Percentiles rank a stretch among this genome's conserved stretches.
Conservation (phyloP, 2,888 invertebrate species). For the Trisateles emortualis region DNA sequence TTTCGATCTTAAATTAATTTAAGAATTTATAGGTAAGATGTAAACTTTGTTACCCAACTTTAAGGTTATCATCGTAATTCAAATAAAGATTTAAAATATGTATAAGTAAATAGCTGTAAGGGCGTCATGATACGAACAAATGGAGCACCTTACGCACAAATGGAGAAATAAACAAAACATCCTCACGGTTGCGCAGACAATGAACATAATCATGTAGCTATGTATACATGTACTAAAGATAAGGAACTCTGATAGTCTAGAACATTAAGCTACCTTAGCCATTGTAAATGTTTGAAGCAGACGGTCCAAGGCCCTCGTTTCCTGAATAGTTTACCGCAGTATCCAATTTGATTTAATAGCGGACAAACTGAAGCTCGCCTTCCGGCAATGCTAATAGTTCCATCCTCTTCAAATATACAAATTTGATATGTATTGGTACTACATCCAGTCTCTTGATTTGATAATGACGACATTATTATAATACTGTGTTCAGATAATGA, state of each 20-base stretch:
- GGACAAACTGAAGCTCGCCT: slow-evolving; percentile 27
- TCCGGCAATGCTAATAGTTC: slow-evolving; percentile 21
- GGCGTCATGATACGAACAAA: slow-evolving; percentile 15
- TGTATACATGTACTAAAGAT: slow-evolving; percentile 3
- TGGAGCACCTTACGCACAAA: slow-evolving; percentile 17
- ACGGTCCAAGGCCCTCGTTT: slow-evolving; percentile 33
- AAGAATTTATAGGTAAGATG: too few species aligned
- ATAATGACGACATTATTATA: too few species aligned
- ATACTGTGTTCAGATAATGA: too few species aligned
- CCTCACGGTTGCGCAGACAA: slow-evolving; percentile 14
- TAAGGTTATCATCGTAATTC: too few species aligned
- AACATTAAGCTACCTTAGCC: slow-evolving; percentile 1
- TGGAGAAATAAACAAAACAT: slow-evolving; percentile 3
- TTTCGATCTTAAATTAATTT: slow-evolving; percentile 22
- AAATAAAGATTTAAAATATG: too few species aligned
- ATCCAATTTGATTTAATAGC: slow-evolving; percentile 42
- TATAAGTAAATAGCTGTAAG: too few species aligned
- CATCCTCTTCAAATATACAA: background rate
- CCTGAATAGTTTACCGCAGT: slow-evolving; percentile 34
- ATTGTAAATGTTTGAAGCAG: slow-evolving; percentile 1
- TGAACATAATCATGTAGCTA: slow-evolving; percentile 14
- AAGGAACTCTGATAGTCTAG: slow-evolving; percentile 1
- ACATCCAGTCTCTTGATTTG: too few species aligned
- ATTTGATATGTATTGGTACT: background rate
- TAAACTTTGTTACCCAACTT: too few species aligned